Conservation (phyloP, 2,888 invertebrate genomes). For the Choristoneura rosaceana region DNA sequence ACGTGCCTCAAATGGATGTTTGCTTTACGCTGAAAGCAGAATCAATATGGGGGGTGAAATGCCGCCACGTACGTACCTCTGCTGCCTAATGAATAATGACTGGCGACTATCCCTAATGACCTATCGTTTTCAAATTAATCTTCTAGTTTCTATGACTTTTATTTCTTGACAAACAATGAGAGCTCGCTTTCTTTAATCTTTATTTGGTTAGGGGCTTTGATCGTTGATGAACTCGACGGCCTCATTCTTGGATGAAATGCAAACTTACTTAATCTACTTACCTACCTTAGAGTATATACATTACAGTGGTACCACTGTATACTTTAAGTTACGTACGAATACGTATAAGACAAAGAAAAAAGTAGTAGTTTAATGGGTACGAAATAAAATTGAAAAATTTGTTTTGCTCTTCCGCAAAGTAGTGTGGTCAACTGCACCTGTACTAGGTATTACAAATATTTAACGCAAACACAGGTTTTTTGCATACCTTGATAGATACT, state of each 20-base stretch:
- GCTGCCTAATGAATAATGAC: constrained; percentile 50
- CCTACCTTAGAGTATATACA: too few species aligned
- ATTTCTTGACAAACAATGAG: constrained; percentile 15
- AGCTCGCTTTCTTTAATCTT: constrained; percentile 3
- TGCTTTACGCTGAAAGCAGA: constrained; percentile 47
- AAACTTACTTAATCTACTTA: background rate
- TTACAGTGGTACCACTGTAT: too few species aligned
- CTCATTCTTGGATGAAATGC: background rate
- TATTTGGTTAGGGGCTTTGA: background rate
- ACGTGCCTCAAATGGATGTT: constrained; percentile 52
- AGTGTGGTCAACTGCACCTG: too few species aligned
- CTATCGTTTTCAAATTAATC: constrained; percentile 37
- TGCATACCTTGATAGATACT: too few species aligned
- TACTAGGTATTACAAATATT: too few species aligned
- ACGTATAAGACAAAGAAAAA: too few species aligned
- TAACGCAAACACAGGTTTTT: too few species aligned
- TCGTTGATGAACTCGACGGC: background rate
- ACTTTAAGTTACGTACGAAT: too few species aligned
- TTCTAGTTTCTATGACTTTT: constrained; percentile 20
- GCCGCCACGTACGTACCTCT: constrained; percentile 20
- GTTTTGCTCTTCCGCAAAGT: too few species aligned
- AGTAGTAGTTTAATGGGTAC: too few species aligned
- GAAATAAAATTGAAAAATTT: too few species aligned
- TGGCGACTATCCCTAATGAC: constrained; percentile 40
- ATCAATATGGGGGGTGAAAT: constrained; percentile 50